Percentiles rank a stretch among this genome's conserved stretches.
Evolutionary conservation across 2,888 invertebrate species (phyloP).

Genomic region (Priocnemis perturbator): DNA sequence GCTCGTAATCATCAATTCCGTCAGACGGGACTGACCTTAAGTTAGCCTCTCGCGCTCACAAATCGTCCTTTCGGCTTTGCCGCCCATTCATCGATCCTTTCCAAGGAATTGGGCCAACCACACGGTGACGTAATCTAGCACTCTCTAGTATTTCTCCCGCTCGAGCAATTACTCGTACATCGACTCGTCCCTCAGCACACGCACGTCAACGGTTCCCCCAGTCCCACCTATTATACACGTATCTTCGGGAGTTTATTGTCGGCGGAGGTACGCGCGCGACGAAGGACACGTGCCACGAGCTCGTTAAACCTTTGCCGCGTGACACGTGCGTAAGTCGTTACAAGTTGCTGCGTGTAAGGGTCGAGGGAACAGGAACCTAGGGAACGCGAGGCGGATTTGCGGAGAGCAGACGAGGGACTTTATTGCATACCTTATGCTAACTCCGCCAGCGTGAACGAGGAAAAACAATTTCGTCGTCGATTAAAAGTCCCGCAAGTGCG

Average conservation of each 20-base stretch:
- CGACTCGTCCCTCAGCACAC: slow-evolving; percentile 15
- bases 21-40: slow-evolving; percentile 9
- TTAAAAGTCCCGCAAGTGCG: too few species aligned
- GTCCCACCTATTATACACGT: slow-evolving; percentile 12
- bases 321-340: slow-evolving; percentile 42
- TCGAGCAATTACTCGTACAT: slow-evolving; percentile 41
- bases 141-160: slow-evolving; percentile 39
- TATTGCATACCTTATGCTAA: too few species aligned
- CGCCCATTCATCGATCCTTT: slow-evolving; percentile 57
- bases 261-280: slow-evolving; percentile 11
- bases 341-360: background rate
- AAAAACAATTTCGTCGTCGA: too few species aligned
- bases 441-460: too few species aligned
- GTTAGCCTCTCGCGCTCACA: slow-evolving; percentile 18
- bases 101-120: slow-evolving; percentile 62
- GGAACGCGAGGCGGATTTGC: too few species aligned
- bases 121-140: slow-evolving; percentile 50
- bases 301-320: slow-evolving; percentile 29
- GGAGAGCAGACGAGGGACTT: too few species aligned
- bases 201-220: background rate
- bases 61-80: slow-evolving; percentile 13
- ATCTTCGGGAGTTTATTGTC: slow-evolving; percentile 19
- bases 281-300: slow-evolving; percentile 29
- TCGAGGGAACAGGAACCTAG: too few species aligned
- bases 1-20: slow-evolving; percentile 11